phyloP scores from a whole-genome alignment of 2,888 invertebrate species.

The Dicyrtomina minuta region DNA sequence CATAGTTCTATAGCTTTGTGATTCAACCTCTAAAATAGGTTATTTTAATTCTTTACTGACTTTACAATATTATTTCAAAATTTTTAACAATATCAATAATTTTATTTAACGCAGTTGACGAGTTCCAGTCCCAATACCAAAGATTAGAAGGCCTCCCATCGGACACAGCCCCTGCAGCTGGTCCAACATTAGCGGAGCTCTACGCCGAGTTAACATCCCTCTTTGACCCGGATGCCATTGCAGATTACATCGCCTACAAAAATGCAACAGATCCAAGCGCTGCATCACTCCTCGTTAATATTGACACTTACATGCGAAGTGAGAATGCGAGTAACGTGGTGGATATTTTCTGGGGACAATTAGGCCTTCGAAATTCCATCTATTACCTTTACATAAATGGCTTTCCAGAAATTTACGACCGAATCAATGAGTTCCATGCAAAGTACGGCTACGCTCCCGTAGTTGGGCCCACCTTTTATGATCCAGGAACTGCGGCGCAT shows the following conservation, averaged over 20 bases:
- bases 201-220: neutral
- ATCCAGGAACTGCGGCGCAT: neutral
- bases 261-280: conserved; percentile 13
- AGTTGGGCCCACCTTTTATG: neutral
- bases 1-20: too few species aligned
- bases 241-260: neutral
- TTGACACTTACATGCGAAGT: neutral
- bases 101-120: too few species aligned
- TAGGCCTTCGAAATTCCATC: neutral
- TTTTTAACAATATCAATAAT: too few species aligned
- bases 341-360: neutral
- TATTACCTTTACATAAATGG: conserved; percentile 2
- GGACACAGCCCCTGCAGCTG: too few species aligned
- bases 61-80: too few species aligned
- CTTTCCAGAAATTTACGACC: neutral
- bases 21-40: too few species aligned
- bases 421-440: neutral
- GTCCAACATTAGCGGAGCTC: neutral
- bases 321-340: neutral
- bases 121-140: too few species aligned
- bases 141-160: too few species aligned
- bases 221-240: conserved; percentile 9
- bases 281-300: neutral
- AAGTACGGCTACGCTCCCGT: neutral
- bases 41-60: too few species aligned